Conservation (phyloP, 2,113 vertebrate genomes). For the Oenanthe oenanthe region DNA sequence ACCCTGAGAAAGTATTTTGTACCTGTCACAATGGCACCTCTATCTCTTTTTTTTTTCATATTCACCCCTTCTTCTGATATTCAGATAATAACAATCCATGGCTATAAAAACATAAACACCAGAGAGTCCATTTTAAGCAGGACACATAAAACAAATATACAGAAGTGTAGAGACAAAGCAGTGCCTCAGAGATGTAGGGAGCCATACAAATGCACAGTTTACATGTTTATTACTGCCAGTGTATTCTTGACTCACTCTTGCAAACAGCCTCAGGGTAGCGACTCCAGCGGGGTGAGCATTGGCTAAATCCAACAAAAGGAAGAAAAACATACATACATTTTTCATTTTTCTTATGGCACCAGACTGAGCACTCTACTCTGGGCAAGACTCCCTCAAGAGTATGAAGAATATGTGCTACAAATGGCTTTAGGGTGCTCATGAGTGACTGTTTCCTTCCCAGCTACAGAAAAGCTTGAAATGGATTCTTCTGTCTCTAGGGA, state of each 20-base stretch:
- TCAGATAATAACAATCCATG: not conserved
- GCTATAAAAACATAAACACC: not conserved
- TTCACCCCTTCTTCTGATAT: not conserved
- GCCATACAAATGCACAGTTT: not conserved
- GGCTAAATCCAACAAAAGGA: not conserved
- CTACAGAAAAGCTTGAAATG: not conserved
- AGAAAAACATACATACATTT: not conserved
- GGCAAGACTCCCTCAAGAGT: not conserved
- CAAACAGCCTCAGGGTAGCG: not conserved
- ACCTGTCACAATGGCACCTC: not conserved
- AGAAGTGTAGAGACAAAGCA: not conserved
- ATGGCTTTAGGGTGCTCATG: not conserved
- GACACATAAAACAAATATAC: not conserved
- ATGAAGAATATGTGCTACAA: not conserved
- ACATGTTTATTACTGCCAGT: not conserved
- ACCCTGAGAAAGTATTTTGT: not conserved
- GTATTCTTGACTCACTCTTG: not conserved
- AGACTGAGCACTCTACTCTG: not conserved
- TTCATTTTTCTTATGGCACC: not conserved
- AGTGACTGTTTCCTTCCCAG: not conserved
- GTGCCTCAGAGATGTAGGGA: not conserved
- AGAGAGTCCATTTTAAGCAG: not conserved
- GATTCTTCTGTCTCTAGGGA: not conserved
- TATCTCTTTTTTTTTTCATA: not conserved
- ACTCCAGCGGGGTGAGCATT: not conserved